Conservation (phyloP, 2,797 vertebrate genomes). For the Manis javanica region DNA sequence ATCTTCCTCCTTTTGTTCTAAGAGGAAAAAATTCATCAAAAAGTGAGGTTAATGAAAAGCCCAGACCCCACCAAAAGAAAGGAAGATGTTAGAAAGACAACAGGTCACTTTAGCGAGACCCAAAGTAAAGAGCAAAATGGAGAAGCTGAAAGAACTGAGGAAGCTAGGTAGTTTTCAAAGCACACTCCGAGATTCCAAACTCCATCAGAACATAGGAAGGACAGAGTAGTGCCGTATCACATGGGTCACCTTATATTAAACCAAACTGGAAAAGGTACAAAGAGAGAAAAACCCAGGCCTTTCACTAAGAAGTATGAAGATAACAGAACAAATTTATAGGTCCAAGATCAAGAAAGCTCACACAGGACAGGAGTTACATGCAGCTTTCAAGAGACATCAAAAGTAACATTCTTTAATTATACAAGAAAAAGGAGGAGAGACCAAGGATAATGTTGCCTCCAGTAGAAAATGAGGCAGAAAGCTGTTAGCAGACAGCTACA, state of each 20-base stretch:
- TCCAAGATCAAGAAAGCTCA: slow-evolving; percentile 70
- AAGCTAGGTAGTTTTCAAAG: slow-evolving; percentile 32
- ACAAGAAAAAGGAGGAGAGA: slow-evolving; percentile 75
- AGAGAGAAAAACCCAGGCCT: slow-evolving; percentile 9
- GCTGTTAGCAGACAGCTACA: slow-evolving; percentile 44
- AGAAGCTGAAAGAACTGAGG: background rate
- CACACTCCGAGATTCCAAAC: background rate
- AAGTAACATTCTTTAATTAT: slow-evolving; percentile 81
- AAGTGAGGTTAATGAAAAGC: background rate
- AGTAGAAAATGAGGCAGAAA: slow-evolving; percentile 41
- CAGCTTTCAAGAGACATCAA: slow-evolving; percentile 77
- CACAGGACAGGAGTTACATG: slow-evolving; percentile 33
- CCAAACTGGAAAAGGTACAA: slow-evolving; percentile 20
- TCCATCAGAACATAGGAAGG: background rate
- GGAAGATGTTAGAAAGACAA: background rate
- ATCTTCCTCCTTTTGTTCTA: background rate
- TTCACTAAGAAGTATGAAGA: slow-evolving; percentile 15
- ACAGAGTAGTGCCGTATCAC: background rate
- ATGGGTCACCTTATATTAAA: background rate
- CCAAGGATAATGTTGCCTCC: slow-evolving; percentile 64
- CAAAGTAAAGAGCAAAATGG: background rate
- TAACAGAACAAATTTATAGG: slow-evolving; percentile 39
- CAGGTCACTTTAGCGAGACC: background rate
- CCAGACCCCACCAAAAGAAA: background rate
- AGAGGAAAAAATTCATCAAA: slow-evolving; percentile 12